A percentile compares a stretch with the other conserved stretches of the same genome.
These are phyloP conservation scores for Flexamia atlantica DNA, from an alignment of 2,888 invertebrate genomes.

Conservation along the genomic window DNA sequence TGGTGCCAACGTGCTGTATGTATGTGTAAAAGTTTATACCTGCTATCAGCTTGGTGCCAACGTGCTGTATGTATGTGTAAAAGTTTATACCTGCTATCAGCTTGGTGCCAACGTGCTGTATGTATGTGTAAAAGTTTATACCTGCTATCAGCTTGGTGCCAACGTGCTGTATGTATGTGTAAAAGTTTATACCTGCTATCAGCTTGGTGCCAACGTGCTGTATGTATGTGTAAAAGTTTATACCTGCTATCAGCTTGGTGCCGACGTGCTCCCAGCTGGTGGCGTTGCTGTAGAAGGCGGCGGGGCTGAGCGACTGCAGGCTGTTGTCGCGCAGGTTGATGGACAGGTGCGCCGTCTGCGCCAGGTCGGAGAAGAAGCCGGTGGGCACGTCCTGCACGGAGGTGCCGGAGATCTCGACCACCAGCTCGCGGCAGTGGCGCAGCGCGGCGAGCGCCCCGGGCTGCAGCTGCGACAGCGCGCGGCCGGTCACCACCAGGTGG, in stretches of 20 bases:
- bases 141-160: too few relatives aligned
- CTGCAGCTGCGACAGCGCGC: slow-evolving; percentile 84
- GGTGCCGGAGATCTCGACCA: slow-evolving; percentile 83
- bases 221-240: too few relatives aligned
- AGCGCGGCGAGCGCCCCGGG: slow-evolving; percentile 88
- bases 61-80: too few relatives aligned
- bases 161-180: too few relatives aligned
- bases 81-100: too few relatives aligned
- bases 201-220: too few relatives aligned
- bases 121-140: too few relatives aligned
- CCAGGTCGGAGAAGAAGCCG: slow-evolving; percentile 87
- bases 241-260: slow-evolving; percentile 91
- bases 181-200: too few relatives aligned
- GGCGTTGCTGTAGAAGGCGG: slow-evolving; percentile 91
- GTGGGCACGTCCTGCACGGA: slow-evolving; percentile 87
- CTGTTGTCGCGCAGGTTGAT: slow-evolving; percentile 91
- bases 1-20: too few relatives aligned
- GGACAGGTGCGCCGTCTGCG: slow-evolving; percentile 86
- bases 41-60: too few relatives aligned
- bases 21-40: too few relatives aligned
- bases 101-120: too few relatives aligned
- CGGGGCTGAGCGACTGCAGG: slow-evolving; percentile 87
- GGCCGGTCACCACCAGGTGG: slow-evolving; percentile 88
- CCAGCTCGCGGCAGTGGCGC: slow-evolving; percentile 74
- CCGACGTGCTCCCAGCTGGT: slow-evolving; percentile 93